These are phyloP conservation scores for Alfaro cultratus DNA, from an alignment of 2,797 vertebrate genomes.

Conservation along the genomic window DNA sequence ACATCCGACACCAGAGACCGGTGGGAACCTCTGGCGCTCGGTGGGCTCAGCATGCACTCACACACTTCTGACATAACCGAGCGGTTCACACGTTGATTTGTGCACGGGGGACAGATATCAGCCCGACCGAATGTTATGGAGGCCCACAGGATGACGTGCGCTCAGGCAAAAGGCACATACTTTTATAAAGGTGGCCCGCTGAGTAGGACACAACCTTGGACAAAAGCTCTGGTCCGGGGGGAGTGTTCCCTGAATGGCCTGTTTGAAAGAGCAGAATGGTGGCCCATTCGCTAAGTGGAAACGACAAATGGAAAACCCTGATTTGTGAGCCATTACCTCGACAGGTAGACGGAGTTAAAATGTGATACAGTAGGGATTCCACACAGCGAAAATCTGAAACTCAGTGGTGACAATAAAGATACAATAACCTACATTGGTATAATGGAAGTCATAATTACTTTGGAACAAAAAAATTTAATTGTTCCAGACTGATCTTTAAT, in stretches of 20 bases:
- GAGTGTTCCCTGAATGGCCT: slow-evolving; percentile 69
- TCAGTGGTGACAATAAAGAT: background rate
- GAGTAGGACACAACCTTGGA: slow-evolving; percentile 77
- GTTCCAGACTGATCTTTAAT: background rate
- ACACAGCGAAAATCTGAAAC: background rate
- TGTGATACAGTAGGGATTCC: background rate
- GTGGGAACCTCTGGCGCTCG: slow-evolving; percentile 61
- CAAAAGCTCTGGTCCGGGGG: slow-evolving; percentile 64
- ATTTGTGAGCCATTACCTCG: slow-evolving; percentile 46
- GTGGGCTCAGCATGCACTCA: slow-evolving; percentile 35
- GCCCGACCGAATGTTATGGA: slow-evolving; percentile 67
- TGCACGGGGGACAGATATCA: slow-evolving; percentile 50
- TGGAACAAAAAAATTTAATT: background rate
- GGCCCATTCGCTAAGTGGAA: slow-evolving; percentile 45
- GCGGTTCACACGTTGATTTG: slow-evolving; percentile 18
- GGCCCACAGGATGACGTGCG: slow-evolving; percentile 64
- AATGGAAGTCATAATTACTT: background rate
- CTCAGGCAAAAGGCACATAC: slow-evolving; percentile 36
- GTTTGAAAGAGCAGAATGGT: slow-evolving; percentile 72
- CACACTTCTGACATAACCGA: slow-evolving; percentile 21
- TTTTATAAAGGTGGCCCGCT: slow-evolving; percentile 46
- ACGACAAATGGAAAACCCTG: slow-evolving; percentile 47
- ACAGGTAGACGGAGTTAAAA: slow-evolving; percentile 32
- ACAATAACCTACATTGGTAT: background rate
- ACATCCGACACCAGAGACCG: slow-evolving; percentile 63